Conservation (phyloP, 2,113 vertebrate species). For the Barnardius zonarius region DNA sequence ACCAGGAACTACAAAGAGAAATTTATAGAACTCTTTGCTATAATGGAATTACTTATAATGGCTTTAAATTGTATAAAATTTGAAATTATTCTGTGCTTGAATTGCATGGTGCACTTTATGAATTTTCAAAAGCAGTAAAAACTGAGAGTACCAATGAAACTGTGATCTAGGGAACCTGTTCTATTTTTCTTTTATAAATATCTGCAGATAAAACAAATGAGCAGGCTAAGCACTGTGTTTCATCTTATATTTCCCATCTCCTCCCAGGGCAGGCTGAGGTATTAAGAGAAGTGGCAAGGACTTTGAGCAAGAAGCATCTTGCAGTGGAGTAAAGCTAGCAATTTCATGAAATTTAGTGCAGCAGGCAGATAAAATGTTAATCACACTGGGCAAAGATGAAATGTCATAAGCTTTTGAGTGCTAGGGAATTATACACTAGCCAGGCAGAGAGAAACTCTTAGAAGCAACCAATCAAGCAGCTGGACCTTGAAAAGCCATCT, state of each 20-base stretch:
- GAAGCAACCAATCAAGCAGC: background rate
- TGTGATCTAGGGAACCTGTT: background rate
- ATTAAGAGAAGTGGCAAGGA: background rate
- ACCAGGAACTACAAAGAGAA: background rate
- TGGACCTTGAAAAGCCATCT: background rate
- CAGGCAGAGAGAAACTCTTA: background rate
- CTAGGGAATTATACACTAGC: background rate
- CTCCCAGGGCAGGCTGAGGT: background rate
- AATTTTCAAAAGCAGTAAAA: conserved; percentile 50
- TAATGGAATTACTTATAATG: conserved; percentile 20
- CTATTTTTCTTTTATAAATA: background rate
- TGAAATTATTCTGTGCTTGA: background rate
- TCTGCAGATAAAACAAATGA: background rate
- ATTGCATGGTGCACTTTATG: background rate
- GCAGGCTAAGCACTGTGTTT: background rate
- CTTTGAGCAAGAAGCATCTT: background rate
- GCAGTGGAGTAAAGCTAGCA: background rate
- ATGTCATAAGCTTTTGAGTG: background rate
- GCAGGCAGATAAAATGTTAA: background rate
- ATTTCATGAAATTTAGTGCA: background rate
- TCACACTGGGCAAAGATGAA: background rate
- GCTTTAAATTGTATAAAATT: background rate
- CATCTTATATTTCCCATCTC: background rate
- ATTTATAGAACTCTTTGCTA: background rate
- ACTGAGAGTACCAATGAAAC: background rate